Percentiles rank a stretch among this genome's conserved stretches.
phyloP scores from a whole-genome alignment of 2,888 invertebrate species.

The Athripsodes cinereus region DNA sequence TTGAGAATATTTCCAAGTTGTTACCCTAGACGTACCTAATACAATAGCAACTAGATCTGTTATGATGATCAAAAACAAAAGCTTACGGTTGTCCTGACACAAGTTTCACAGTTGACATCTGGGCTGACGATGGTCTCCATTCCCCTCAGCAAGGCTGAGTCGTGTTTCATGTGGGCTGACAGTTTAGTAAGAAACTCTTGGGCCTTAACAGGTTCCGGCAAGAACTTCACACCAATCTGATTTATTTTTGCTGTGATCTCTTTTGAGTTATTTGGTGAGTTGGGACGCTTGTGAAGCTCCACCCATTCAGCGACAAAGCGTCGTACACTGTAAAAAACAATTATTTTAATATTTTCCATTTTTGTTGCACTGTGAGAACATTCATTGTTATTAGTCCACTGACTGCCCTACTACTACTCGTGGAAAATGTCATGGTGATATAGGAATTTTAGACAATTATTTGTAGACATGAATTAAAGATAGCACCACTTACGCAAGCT shows the following conservation, averaged over 20 bases:
- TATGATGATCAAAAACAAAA: not conserved
- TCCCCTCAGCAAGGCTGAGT: conserved; percentile 62
- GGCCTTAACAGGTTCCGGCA: conserved; percentile 90
- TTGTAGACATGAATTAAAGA: no score
- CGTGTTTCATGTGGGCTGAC: conserved; percentile 70
- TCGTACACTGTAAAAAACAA: conserved; percentile 52
- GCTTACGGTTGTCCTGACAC: conserved; percentile 81
- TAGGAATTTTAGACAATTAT: not conserved
- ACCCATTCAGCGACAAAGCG: conserved; percentile 83
- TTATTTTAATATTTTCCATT: not conserved
- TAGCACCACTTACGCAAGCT: conserved; percentile 58
- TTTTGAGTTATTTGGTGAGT: conserved; percentile 62
- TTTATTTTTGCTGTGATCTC: conserved; percentile 53
- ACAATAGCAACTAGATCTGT: not conserved
- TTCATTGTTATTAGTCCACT: no score
- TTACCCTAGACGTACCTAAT: no score
- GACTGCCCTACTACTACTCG: not conserved
- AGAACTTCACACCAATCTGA: conserved; percentile 65
- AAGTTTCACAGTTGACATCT: conserved; percentile 89
- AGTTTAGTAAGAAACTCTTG: conserved; percentile 82
- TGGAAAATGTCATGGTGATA: not conserved
- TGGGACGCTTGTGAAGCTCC: conserved; percentile 70
- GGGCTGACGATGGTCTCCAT: conserved; percentile 86
- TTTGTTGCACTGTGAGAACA: no score
- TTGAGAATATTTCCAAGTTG: no score